A percentile compares a stretch with the other conserved stretches of the same genome.
Evolutionary conservation across 2,888 invertebrate species (phyloP).

Genomic region (Operophtera brumata): DNA sequence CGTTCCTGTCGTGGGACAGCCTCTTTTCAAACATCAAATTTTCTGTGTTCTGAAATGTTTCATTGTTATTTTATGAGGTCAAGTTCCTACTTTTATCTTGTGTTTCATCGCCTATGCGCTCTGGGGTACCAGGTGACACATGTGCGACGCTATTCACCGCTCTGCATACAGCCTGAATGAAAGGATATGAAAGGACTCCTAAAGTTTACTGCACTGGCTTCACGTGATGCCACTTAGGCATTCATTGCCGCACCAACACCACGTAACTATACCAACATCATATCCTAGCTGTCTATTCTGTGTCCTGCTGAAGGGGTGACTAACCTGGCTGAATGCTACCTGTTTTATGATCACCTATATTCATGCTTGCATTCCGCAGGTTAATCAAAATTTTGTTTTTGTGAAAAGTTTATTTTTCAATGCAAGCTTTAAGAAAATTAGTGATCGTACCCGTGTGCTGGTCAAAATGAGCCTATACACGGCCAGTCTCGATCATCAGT

Average conservation of each 20-base stretch:
- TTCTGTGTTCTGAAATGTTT: background rate
- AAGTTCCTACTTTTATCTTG: slow-evolving; percentile 8
- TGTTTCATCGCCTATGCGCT: slow-evolving; percentile 32
- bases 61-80: slow-evolving; percentile 3
- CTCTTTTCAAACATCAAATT: background rate
- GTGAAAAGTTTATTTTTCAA: background rate
- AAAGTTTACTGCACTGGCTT: slow-evolving; percentile 27
- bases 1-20: background rate
- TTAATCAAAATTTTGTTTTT: too few relatives aligned
- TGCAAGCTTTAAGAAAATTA: too few relatives aligned
- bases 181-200: slow-evolving; percentile 39
- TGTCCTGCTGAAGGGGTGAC: slow-evolving; percentile 56
- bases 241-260: slow-evolving; percentile 58
- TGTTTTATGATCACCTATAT: slow-evolving; percentile 27
- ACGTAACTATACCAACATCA: slow-evolving; percentile 38
- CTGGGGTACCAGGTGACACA: slow-evolving; percentile 71
- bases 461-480: too few relatives aligned
- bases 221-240: slow-evolving; percentile 62
- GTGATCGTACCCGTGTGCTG: too few relatives aligned
- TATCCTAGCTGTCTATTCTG: slow-evolving; percentile 21
- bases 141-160: slow-evolving; percentile 61
- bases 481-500: too few relatives aligned
- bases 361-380: slow-evolving; percentile 4
- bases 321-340: slow-evolving; percentile 59
- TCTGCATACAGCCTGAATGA: slow-evolving; percentile 59